Base-by-base conservation (phyloP, 2,888 invertebrate species). In the Prosopocoilus inquinatus region DNA sequence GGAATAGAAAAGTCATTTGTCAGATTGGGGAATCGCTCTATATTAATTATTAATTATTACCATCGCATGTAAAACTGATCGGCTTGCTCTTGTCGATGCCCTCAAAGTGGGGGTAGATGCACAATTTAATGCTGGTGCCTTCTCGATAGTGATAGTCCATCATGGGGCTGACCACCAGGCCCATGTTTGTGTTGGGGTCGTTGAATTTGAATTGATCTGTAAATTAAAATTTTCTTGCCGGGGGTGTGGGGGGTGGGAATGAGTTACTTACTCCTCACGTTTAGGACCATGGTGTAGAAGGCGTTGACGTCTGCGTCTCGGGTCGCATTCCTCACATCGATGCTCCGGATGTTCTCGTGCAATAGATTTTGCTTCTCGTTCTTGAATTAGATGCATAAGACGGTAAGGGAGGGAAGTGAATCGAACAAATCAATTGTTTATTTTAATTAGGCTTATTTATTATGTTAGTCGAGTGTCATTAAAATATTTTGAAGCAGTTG, bases 1-100 rank as follows among this genome's bases (percentile, higher is more conserved):
- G n/a, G n/a, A n/a, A n/a, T n/a, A n/a, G n/a, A n/a, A n/a, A n/a
- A n/a, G n/a, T n/a, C n/a, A n/a, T n/a, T n/a, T n/a, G n/a, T n/a
- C 7, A 28, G 7, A 28, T 28, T 28, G 20, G 20, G 2, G n/a
- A 34, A 8, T 36, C 36, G 8, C 7, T 12, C 41, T 9, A 49
- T n/a, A n/a, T n/a, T n/a, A n/a, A n/a, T n/a, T n/a, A n/a, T n/a
- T n/a, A n/a, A n/a, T 59, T 67, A 81, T 81, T 79, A 94, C 95
- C 91, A 78, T 96, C 94, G 71, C 95, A 95, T 35, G 95, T 96
- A 75, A 97, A 96, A 9, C 85, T 85, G 65, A 94, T 86, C 5
- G 95, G 91, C 60, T 73, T 74, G 15, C 77, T 63, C 12, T 78
- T 74, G 63, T 77, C 74, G 8, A 74, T 75, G 58, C 74, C 75